Conservation (phyloP, 2,888 invertebrate genomes). For the Ophion ellenae region DNA sequence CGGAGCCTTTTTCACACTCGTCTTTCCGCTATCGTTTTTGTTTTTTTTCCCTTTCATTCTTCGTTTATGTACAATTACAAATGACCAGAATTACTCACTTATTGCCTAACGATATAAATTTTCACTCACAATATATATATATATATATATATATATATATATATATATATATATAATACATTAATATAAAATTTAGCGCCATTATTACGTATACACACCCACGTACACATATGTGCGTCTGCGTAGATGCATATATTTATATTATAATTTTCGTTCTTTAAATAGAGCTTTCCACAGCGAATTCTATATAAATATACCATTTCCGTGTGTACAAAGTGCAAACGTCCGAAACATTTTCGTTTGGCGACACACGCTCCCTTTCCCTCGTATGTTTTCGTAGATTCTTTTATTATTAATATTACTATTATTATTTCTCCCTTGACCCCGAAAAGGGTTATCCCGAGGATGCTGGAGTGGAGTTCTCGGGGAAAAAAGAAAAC, state of each 20-base stretch:
- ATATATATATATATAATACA: constrained; percentile 47
- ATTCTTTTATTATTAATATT: background rate
- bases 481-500: background rate
- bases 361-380: background rate
- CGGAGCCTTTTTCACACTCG: background rate
- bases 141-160: constrained; percentile 24
- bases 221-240: constrained; percentile 65
- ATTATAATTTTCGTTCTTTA: constrained; percentile 77
- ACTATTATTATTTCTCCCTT: background rate
- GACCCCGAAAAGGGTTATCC: background rate
- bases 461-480: background rate
- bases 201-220: constrained; percentile 70
- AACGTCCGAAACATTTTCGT: background rate
- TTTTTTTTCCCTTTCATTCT: constrained; percentile 43
- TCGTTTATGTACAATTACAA: constrained; percentile 71
- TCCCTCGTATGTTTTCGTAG: background rate
- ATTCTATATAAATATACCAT: constrained; percentile 81
- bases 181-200: constrained; percentile 77
- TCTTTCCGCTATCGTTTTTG: constrained; percentile 31
- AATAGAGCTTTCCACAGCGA: constrained; percentile 79
- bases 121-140: constrained; percentile 70
- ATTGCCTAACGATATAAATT: constrained; percentile 76
- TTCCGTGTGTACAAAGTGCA: constrained; percentile 54
- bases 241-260: constrained; percentile 73
- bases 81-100: constrained; percentile 82